Conservation (phyloP, 2,888 invertebrate genomes). For the Tipula lateralis region DNA sequence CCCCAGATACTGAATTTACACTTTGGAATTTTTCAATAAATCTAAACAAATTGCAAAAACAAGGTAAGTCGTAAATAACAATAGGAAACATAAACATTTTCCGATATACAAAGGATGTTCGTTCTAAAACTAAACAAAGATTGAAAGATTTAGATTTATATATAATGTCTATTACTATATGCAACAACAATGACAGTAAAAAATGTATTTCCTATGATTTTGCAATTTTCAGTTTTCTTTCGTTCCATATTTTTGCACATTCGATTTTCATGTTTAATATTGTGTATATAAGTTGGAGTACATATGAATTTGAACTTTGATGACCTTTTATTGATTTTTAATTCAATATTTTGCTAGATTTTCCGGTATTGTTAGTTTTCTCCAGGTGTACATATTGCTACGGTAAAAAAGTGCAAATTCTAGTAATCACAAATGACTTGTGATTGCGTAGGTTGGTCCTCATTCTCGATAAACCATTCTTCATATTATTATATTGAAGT, state of each 20-base stretch:
- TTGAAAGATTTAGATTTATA: background rate
- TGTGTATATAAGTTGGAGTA: background rate
- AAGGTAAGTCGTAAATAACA: background rate
- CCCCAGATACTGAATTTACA: background rate
- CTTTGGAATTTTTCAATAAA: background rate
- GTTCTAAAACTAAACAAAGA: background rate
- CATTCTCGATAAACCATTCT: no score
- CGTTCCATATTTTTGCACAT: background rate
- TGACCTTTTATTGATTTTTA: background rate
- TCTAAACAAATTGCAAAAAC: background rate
- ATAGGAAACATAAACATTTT: background rate
- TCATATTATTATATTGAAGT: no score
- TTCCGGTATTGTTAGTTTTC: background rate
- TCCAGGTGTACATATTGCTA: background rate
- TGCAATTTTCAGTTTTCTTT: background rate
- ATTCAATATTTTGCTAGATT: background rate
- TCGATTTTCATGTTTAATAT: background rate
- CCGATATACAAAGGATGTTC: background rate
- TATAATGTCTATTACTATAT: background rate
- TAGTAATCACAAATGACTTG: no score
- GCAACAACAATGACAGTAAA: background rate
- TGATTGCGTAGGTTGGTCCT: no score
- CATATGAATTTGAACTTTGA: background rate
- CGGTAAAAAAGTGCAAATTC: no score
- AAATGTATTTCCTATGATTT: background rate